phyloP scores from a whole-genome alignment of 2,888 invertebrate species.

The Polylopha cassiicola region DNA sequence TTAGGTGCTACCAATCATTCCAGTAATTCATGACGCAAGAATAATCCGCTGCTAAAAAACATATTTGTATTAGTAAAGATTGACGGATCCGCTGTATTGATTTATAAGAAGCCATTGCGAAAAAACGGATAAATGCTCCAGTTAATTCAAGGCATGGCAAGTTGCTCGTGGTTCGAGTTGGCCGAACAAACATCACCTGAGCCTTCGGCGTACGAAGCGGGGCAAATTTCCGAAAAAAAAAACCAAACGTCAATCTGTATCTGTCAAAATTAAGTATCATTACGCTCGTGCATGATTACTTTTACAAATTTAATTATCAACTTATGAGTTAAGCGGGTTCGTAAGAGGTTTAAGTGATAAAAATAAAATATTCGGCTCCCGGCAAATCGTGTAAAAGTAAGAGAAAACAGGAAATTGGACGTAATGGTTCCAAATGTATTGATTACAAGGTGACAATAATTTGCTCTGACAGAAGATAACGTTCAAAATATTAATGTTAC shows the following conservation, averaged over 20 bases:
- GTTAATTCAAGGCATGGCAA: too few relatives aligned
- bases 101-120: constrained; percentile 39
- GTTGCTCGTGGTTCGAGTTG: constrained; percentile 2
- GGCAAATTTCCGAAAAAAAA: constrained; percentile 23
- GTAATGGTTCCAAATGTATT: constrained; percentile 3
- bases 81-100: constrained; percentile 44
- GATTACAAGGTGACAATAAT: constrained; percentile 7
- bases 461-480: background rate
- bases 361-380: constrained; percentile 3
- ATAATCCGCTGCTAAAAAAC: constrained; percentile 35
- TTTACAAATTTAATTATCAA: constrained; percentile 40
- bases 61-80: constrained; percentile 35
- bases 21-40: constrained; percentile 24
- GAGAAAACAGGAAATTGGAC: constrained; percentile 11
- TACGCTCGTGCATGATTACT: constrained; percentile 32
- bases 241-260: constrained; percentile 37
- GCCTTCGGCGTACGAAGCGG: constrained; percentile 8
- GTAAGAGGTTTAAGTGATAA: constrained; percentile 28
- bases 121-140: constrained; percentile 45
- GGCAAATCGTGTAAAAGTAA: constrained; percentile 11
- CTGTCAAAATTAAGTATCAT: constrained; percentile 26
- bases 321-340: constrained; percentile 30
- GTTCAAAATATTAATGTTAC: constrained; percentile 1
- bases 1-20: too few relatives aligned
- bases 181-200: constrained; percentile 5